Base-by-base conservation (phyloP, 2,888 invertebrate genomes). In the Epicampocera succincta region DNA sequence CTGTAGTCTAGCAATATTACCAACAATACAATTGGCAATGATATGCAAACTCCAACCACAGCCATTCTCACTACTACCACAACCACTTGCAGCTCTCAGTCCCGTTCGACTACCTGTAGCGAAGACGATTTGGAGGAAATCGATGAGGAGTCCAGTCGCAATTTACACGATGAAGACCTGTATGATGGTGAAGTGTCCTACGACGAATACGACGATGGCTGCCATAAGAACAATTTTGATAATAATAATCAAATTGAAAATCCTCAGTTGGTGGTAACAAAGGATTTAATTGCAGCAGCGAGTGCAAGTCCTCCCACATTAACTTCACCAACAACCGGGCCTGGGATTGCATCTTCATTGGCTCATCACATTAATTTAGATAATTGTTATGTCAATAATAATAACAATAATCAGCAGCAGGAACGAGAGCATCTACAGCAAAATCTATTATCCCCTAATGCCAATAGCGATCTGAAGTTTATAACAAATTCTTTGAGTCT, bases 331-430 rank as follows among this genome's bases (percentile, higher is more conserved):
- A 40, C 71, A 72, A 68, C 46, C 44, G 48, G 8, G 72, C 84
- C 75, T 74, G 48, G 8, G 72, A 83, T 75, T 74, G 75, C 78
- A 83, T 75, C 86, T 84, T 81, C 84, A 82, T 80, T 85, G 81
- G 82, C 80, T 84, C 87, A 78, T 58, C 73, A 86, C 85, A 87
- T 85, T 86, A 88, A 88, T 88, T 87, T 87, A 84, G 88, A 89
- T 88, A 88, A 89, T 88, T 88, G 86, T 86, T 89, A 89, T 87
- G 86, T 86, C 82, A 85, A 82, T 87, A 87, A 82, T 87, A 87
- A 21, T 76, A 84, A 17, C 85, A 80, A 29, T 80, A 42, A 42
- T 25, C n/a, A 83, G 84, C 77, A 82, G 69, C 85, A 86, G 81
- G 71, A 84, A 76, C 77, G 85, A 85, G 85, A 85, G 4, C 42